phyloP scores from a whole-genome alignment of 2,113 vertebrate species.

The Eurystomus gularis region DNA sequence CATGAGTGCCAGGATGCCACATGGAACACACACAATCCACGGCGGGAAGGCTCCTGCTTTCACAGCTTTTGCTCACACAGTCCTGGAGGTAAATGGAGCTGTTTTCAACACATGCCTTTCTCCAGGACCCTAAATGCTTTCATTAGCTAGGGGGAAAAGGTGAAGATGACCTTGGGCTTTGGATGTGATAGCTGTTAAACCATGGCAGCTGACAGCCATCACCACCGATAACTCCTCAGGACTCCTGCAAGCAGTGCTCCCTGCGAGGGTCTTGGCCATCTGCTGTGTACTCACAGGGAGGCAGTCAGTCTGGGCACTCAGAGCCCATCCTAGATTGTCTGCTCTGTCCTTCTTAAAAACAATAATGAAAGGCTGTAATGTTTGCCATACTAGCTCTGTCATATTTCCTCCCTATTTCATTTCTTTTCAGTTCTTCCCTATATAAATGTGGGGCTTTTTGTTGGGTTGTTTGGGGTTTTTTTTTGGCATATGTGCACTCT shows the following conservation, averaged over 20 bases:
- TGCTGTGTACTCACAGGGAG: neutral
- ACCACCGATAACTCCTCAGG: neutral
- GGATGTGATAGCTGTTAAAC: neutral
- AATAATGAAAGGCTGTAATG: neutral
- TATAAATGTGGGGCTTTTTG: neutral
- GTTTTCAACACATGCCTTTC: neutral
- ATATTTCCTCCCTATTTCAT: neutral
- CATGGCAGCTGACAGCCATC: neutral
- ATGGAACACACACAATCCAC: neutral
- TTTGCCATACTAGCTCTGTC: neutral
- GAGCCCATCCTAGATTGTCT: neutral
- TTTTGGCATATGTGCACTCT: neutral
- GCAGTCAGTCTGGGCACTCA: neutral
- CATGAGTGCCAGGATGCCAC: neutral
- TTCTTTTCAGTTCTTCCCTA: neutral
- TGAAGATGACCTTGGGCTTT: neutral
- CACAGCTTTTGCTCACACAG: neutral
- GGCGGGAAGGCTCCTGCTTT: neutral
- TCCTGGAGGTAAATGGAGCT: neutral
- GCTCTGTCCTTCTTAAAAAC: neutral
- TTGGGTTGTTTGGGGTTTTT: neutral
- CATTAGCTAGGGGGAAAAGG: neutral
- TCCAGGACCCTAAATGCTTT: neutral
- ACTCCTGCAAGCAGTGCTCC: neutral
- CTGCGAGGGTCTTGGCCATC: neutral